Percentiles rank a stretch among this genome's conserved stretches.
Evolutionary conservation across 1,140 invertebrate genomes (phyloP).

Genomic region (Choristoneura fumiferana): DNA sequence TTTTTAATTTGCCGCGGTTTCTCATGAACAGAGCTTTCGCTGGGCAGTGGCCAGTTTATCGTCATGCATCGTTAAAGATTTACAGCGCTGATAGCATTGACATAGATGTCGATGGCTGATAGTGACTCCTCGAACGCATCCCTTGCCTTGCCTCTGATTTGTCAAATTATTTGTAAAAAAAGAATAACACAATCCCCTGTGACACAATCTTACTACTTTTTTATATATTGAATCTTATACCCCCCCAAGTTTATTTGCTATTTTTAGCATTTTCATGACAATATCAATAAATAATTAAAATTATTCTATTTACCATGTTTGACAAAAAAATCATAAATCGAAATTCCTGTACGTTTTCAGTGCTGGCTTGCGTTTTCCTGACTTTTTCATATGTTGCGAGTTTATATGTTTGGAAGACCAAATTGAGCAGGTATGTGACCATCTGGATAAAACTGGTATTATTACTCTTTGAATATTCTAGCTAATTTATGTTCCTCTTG

Average conservation of each 20-base stretch:
- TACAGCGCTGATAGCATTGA: no score
- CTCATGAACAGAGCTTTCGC: no score
- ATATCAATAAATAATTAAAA: background rate
- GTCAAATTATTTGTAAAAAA: conserved; percentile 1
- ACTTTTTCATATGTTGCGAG: conserved; percentile 89
- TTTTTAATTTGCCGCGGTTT: no score
- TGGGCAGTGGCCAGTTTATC: no score
- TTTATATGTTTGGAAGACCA: conserved; percentile 90
- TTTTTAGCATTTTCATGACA: background rate
- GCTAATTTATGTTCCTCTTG: conserved; percentile 52
- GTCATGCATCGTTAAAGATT: no score
- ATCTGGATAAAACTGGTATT: conserved; percentile 7
- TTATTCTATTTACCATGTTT: conserved; percentile 24
- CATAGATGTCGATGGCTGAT: no score
- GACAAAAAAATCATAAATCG: conserved; percentile 34
- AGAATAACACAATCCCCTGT: conserved; percentile 3
- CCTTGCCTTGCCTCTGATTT: background rate
- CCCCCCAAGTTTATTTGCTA: background rate
- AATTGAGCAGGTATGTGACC: conserved; percentile 82
- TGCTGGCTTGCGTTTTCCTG: conserved; percentile 83
- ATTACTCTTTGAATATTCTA: conserved; percentile 7
- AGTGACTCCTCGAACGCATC: no score
- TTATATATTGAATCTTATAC: no score
- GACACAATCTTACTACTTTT: conserved; percentile 3
- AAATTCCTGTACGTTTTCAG: conserved; percentile 47